A percentile compares a stretch with the other conserved stretches of the same genome.
Conservation (phyloP, 2,113 vertebrate species). For the Zosterops pallidus region DNA sequence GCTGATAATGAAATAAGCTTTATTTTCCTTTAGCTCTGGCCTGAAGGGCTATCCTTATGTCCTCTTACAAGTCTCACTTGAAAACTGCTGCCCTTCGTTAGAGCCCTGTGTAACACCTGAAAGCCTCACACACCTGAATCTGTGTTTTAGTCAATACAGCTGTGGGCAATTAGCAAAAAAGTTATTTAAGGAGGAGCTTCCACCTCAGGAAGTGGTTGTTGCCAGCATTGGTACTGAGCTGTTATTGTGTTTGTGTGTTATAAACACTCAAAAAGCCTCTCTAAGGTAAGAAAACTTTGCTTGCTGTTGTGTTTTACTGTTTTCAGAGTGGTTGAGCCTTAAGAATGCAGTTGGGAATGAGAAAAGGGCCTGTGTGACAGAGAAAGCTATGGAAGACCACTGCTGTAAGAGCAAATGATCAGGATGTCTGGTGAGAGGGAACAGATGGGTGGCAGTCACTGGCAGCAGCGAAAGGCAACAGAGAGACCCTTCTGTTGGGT, state of each 20-base stretch:
- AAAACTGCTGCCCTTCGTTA: background rate
- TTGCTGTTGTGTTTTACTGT: background rate
- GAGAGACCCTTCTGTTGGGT: background rate
- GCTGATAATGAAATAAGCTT: background rate
- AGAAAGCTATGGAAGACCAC: background rate
- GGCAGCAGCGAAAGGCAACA: background rate
- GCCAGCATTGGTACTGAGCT: accelerated
- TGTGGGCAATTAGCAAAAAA: background rate
- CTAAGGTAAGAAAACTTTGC: background rate
- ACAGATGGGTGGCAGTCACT: background rate
- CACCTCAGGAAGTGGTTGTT: accelerated
- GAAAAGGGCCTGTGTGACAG: background rate
- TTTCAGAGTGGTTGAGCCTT: background rate
- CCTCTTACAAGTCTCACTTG: background rate
- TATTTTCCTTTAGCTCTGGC: background rate
- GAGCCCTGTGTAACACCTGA: accelerated
- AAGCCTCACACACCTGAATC: background rate
- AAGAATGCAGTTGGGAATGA: background rate
- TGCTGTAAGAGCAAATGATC: background rate
- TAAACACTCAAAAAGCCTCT: accelerated
- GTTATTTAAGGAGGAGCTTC: background rate
- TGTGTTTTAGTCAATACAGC: background rate
- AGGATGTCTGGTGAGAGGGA: background rate
- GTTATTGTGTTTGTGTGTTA: accelerated
- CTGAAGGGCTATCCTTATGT: background rate